Percentiles rank a stretch among this genome's conserved stretches.
These are phyloP conservation scores for Rhopalosiphum maidis DNA, from an alignment of 1,140 invertebrate genomes.

Conservation along the genomic window DNA sequence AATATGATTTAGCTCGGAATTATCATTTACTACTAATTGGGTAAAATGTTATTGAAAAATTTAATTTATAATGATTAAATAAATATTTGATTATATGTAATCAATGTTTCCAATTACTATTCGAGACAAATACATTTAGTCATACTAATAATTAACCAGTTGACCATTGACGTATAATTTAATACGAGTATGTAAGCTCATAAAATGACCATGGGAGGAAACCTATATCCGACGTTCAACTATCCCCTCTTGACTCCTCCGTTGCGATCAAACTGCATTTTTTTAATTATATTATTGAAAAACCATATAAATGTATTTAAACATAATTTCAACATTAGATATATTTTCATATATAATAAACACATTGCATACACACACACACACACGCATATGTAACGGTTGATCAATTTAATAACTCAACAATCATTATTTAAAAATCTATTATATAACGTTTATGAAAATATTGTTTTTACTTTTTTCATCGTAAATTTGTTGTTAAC, in stretches of 20 bases:
- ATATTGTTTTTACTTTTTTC: too few relatives aligned
- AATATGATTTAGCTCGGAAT: background rate
- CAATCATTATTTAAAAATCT: too few relatives aligned
- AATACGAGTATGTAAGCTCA: background rate
- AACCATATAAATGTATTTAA: background rate
- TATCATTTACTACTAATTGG: background rate
- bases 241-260: background rate
- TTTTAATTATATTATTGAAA: background rate
- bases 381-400: background rate
- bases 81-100: background rate
- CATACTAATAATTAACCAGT: background rate
- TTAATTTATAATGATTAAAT: background rate
- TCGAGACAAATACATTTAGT: background rate
- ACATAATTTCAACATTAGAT: background rate
- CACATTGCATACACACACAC: background rate
- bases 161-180: background rate
- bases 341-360: background rate
- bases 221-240: background rate
- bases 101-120: background rate
- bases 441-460: too few relatives aligned
- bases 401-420: too few relatives aligned
- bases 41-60: background rate
- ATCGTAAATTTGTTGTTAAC: too few relatives aligned
- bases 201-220: background rate
- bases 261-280: background rate